These are phyloP conservation scores for Galaxias olidus DNA, from an alignment of 2,797 vertebrate genomes.

Conservation along the genomic window DNA sequence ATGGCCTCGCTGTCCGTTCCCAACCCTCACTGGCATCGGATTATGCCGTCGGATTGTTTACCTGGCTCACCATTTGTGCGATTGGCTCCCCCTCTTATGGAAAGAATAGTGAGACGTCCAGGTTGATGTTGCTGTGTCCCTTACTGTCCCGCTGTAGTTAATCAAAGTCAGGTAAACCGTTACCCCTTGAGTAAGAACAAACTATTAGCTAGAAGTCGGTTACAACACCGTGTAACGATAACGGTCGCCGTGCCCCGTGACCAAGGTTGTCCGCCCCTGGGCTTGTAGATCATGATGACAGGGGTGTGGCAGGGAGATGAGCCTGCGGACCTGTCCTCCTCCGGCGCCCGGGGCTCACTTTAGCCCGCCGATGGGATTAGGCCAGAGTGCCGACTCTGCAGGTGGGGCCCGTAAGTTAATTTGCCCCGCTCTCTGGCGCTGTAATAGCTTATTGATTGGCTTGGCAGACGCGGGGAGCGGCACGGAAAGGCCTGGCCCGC, in stretches of 20 bases:
- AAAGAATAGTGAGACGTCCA: slow-evolving; percentile 34
- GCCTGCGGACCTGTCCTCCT: slow-evolving; percentile 42
- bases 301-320: slow-evolving; percentile 41
- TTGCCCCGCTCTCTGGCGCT: slow-evolving; percentile 72
- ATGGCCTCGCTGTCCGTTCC: slow-evolving; percentile 37
- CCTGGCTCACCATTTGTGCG: slow-evolving; percentile 48
- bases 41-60: slow-evolving; percentile 12
- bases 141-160: too few relatives aligned
- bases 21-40: slow-evolving; percentile 40
- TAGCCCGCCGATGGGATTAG: slow-evolving; percentile 71
- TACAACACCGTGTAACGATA: too few relatives aligned
- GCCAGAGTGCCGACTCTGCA: slow-evolving; percentile 74
- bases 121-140: too few relatives aligned
- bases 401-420: slow-evolving; percentile 75
- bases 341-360: slow-evolving; percentile 55
- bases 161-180: too few relatives aligned
- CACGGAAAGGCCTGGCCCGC: slow-evolving; percentile 55
- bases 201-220: too few relatives aligned
- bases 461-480: slow-evolving; percentile 68
- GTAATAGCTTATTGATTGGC: slow-evolving; percentile 84
- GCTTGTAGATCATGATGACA: too few relatives aligned
- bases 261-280: too few relatives aligned
- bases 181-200: too few relatives aligned
- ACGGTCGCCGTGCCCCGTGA: too few relatives aligned
- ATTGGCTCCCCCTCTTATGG: slow-evolving; percentile 54